These are phyloP conservation scores for Anolis sagrei DNA, from an alignment of 2,113 vertebrate species.

Conservation along the genomic window DNA sequence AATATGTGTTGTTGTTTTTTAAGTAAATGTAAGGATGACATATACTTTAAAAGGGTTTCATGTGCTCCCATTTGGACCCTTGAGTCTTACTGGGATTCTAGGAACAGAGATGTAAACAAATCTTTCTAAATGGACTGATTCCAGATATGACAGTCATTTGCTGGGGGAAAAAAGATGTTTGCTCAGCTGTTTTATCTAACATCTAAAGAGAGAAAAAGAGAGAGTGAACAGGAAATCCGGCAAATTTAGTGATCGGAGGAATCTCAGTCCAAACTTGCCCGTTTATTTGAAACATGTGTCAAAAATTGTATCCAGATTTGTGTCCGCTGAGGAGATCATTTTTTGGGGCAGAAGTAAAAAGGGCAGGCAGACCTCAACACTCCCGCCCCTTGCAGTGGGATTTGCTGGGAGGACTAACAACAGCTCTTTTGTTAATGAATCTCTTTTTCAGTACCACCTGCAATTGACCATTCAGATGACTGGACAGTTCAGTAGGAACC, in stretches of 20 bases:
- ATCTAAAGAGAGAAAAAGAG: constrained; percentile 33
- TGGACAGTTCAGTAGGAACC: not conserved
- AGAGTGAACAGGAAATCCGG: constrained; percentile 49
- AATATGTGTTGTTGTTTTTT: too few species aligned
- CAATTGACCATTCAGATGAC: not conserved
- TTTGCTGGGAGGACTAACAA: constrained; percentile 15
- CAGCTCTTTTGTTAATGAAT: not conserved
- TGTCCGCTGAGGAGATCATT: constrained; percentile 20
- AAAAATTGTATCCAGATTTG: constrained; percentile 24
- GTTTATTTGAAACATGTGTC: constrained; percentile 18
- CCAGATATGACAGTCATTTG: constrained; percentile 65
- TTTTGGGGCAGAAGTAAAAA: constrained; percentile 18
- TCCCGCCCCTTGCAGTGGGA: not conserved
- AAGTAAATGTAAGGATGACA: not conserved
- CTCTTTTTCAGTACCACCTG: not conserved
- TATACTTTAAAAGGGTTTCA: not conserved
- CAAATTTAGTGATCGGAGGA: constrained; percentile 32
- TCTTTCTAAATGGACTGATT: constrained; percentile 47
- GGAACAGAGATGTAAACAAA: constrained; percentile 55
- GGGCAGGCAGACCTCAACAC: constrained; percentile 13
- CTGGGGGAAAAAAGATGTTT: constrained; percentile 66
- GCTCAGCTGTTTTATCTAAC: constrained; percentile 74
- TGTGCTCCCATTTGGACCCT: not conserved
- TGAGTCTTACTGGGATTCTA: not conserved
- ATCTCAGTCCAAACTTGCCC: constrained; percentile 49